phyloP scores from a whole-genome alignment of 2,888 invertebrate genomes.

The Fragum sueziense region DNA sequence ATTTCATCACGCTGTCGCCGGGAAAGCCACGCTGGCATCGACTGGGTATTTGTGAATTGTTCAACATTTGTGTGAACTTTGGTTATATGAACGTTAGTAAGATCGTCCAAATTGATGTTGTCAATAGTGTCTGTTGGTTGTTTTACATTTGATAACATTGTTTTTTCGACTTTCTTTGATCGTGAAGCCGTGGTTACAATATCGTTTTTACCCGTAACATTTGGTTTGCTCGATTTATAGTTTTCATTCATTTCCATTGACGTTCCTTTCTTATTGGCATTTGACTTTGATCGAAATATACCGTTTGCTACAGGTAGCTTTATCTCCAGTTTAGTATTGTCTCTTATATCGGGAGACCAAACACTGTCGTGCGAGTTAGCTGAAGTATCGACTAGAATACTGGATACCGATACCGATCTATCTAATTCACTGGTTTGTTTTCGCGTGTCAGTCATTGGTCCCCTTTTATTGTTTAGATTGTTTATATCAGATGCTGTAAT shows the following conservation, averaged over 20 bases:
- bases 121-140: background rate
- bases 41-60: background rate
- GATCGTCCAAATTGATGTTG: background rate
- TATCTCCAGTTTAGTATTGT: background rate
- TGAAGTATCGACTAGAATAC: constrained; percentile 5
- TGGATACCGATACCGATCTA: constrained; percentile 2
- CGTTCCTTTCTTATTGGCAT: background rate
- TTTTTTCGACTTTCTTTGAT: background rate
- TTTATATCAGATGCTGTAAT: too few species aligned
- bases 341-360: constrained; percentile 10
- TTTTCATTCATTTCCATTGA: background rate
- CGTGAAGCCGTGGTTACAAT: too few species aligned
- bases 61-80: background rate
- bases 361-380: background rate
- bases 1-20: constrained; percentile 3
- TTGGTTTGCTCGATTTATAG: background rate
- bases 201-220: background rate
- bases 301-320: background rate
- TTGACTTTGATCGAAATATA: background rate
- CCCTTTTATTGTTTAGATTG: too few species aligned
- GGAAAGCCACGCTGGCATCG: constrained; percentile 6
- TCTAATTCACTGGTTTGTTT: too few species aligned
- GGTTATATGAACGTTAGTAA: background rate
- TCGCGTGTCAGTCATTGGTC: too few species aligned
- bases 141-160: background rate